Conservation (phyloP, 2,888 invertebrate species). For the Blastobasis adustella region DNA sequence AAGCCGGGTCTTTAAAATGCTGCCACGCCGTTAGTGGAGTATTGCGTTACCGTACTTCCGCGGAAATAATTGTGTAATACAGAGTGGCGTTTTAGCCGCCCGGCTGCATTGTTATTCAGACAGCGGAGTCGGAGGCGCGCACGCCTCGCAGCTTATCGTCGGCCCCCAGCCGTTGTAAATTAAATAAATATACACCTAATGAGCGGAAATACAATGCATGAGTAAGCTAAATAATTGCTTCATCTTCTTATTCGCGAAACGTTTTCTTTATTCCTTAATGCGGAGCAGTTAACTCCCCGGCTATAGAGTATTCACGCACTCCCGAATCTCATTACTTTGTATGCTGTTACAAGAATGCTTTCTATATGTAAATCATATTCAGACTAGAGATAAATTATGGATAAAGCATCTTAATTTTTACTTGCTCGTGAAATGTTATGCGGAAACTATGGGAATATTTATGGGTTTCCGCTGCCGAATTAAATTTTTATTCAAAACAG, state of each 20-base stretch:
- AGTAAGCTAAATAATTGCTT: conserved; percentile 68
- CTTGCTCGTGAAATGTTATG: conserved; percentile 28
- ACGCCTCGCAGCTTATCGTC: conserved; percentile 69
- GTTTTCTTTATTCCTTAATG: conserved; percentile 19
- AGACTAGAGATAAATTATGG: conserved; percentile 23
- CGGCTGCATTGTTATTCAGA: conserved; percentile 69
- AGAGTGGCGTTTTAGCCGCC: conserved; percentile 54
- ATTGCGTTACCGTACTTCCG: conserved; percentile 21
- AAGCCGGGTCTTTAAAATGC: conserved; percentile 33
- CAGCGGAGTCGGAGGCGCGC: conserved; percentile 55
- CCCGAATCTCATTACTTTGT: no score
- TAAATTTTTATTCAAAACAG: conserved; percentile 42
- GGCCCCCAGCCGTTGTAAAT: conserved; percentile 69
- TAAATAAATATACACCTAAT: conserved; percentile 74
- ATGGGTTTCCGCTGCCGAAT: conserved; percentile 34
- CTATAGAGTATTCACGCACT: no score
- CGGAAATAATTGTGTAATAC: conserved; percentile 31
- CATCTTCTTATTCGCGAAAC: conserved; percentile 39
- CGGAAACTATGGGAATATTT: conserved; percentile 45
- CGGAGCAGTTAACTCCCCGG: no score
- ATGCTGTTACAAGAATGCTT: not conserved
- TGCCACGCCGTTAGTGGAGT: conserved; percentile 13
- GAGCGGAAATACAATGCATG: conserved; percentile 72
- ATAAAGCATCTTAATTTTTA: conserved; percentile 29
- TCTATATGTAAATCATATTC: conserved; percentile 27